phyloP scores from a whole-genome alignment of 2,888 invertebrate species.

The Luperina nickerlii region DNA sequence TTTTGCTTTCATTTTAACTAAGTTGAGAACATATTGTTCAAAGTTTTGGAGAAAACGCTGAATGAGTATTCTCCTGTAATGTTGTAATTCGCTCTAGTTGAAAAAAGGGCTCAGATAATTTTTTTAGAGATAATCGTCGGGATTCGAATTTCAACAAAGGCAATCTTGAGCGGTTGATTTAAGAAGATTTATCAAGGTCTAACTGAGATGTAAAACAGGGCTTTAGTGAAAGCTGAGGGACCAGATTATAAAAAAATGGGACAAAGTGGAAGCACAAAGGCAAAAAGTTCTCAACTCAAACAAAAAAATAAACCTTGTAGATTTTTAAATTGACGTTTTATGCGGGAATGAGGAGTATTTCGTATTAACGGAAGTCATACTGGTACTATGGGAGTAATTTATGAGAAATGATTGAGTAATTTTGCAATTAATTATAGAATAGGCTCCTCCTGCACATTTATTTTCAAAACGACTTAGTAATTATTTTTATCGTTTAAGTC shows the following conservation, averaged over 20 bases:
- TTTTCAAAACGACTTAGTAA: neutral
- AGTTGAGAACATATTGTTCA: conserved; percentile 59
- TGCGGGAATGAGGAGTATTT: neutral
- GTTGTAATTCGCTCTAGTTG: conserved; percentile 47
- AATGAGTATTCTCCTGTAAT: conserved; percentile 42
- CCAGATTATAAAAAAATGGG: conserved; percentile 48
- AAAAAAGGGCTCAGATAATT: conserved; percentile 43
- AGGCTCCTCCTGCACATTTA: neutral
- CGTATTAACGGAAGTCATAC: neutral
- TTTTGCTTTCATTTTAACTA: conserved; percentile 55
- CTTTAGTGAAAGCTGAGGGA: conserved; percentile 38
- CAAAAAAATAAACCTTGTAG: conserved; percentile 11
- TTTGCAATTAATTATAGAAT: neutral
- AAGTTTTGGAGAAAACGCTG: conserved; percentile 54
- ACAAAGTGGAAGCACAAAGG: conserved; percentile 48
- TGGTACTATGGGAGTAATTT: neutral
- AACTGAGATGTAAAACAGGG: conserved; percentile 58
- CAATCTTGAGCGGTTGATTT: conserved; percentile 47
- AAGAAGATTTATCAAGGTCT: conserved; percentile 58
- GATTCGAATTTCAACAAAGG: conserved; percentile 41
- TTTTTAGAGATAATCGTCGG: conserved; percentile 50
- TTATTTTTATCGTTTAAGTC: neutral
- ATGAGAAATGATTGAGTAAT: neutral
- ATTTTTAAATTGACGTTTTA: conserved; percentile 22
- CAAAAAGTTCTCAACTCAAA: conserved; percentile 24